phyloP scores from a whole-genome alignment of 2,888 invertebrate species.

The Syrphus vitripennis region DNA sequence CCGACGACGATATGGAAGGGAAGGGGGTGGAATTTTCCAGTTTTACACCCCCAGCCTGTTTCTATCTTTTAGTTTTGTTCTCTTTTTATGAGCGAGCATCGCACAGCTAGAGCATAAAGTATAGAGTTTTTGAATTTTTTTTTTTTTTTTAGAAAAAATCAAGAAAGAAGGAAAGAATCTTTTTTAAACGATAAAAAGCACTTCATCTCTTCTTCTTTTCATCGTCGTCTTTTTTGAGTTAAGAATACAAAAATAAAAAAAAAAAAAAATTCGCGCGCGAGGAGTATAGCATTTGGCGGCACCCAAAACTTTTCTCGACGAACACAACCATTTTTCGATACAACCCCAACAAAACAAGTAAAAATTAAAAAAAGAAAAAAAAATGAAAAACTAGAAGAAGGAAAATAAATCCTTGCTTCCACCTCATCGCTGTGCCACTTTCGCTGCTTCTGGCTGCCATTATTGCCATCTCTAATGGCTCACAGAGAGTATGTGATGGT shows the following conservation, averaged over 20 bases:
- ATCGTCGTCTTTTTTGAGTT: not conserved
- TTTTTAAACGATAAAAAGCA: constrained; percentile 63
- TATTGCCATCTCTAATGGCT: constrained; percentile 70
- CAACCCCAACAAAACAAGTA: constrained; percentile 33
- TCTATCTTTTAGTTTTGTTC: constrained; percentile 64
- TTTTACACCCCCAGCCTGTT: constrained; percentile 33
- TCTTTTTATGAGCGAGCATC: constrained; percentile 53
- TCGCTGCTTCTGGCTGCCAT: constrained; percentile 65
- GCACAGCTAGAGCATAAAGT: constrained; percentile 30
- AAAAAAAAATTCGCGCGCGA: constrained; percentile 22
- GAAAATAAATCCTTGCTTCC: constrained; percentile 66
- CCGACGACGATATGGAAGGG: not conserved
- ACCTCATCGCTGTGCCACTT: constrained; percentile 68
- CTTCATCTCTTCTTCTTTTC: constrained; percentile 52
- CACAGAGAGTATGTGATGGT: constrained; percentile 66
- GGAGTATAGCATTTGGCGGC: constrained; percentile 60
- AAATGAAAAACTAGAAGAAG: constrained; percentile 39
- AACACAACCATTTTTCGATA: constrained; percentile 61
- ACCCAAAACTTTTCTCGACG: constrained; percentile 59
- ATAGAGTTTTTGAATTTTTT: not conserved
- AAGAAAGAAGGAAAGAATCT: constrained; percentile 32
- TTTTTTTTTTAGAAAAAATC: constrained; percentile 3
- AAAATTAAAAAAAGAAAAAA: constrained; percentile 1
- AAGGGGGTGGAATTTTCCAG: constrained; percentile 39
- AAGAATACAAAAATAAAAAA: not conserved